Evolutionary conservation across 2,797 vertebrate genomes (phyloP).

Genomic region (Phalanger gymnotis): DNA sequence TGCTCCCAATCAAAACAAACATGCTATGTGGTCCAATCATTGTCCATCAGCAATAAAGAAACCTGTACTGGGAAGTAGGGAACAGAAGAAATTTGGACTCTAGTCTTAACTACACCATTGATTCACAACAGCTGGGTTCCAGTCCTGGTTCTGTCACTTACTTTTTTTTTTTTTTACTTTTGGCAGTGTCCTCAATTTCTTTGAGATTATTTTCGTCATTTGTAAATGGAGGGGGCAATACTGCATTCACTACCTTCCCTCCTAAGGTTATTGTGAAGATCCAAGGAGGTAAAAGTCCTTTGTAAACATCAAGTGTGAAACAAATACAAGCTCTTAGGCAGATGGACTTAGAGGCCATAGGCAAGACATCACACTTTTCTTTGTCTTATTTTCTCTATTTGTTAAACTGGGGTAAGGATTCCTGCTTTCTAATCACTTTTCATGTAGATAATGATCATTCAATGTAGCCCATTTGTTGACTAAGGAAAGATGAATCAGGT

Average conservation of each 20-base stretch:
- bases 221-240: background rate
- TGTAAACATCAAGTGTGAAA: background rate
- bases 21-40: background rate
- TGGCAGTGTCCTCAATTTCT: background rate
- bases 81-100: background rate
- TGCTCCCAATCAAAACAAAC: background rate
- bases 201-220: background rate
- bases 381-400: constrained; percentile 6
- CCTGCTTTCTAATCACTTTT: background rate
- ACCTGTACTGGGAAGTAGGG: background rate
- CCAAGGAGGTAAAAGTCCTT: background rate
- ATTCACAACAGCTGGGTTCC: background rate
- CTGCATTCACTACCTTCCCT: background rate
- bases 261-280: background rate
- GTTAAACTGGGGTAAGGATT: background rate
- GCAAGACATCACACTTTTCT: background rate
- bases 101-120: background rate
- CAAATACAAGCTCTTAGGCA: background rate
- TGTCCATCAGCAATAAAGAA: background rate
- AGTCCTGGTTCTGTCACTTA: background rate
- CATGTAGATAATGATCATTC: background rate
- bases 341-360: background rate
- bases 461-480: background rate
- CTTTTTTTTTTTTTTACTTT: background rate
- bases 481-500: background rate